Base-by-base conservation (phyloP, 2,113 vertebrate genomes). In the Trachemys scripta region DNA sequence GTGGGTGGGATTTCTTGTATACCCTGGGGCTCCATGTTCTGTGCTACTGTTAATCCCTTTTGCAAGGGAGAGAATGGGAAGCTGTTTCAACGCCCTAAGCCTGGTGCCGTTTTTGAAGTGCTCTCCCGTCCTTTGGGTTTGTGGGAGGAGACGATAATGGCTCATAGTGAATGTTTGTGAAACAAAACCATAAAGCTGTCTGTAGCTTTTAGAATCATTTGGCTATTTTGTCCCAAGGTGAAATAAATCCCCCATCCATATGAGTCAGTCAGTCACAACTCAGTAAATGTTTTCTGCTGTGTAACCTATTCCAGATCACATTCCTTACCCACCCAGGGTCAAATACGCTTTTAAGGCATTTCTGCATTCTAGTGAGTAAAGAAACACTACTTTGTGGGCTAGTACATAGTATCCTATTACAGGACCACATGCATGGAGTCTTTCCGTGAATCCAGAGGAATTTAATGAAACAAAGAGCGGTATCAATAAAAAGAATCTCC, bases 331-430 rank as follows among this genome's bases (percentile, higher is more conserved):
- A 83, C 79, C 85, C 76, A 53, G 72, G 29, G 56, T 87, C 53
- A 96, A 86, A 89, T 78, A 14, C 49, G 57, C 85, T 72, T 96
- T 92, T 84, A 47, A 92, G 78, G 72, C 69, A 20, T 49, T 93
- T 51, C 56, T 92, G 4, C 45, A 29, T 69, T 82, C 84, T 79
- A 53, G 45, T 27, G 45, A 89, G 50, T 65, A 91, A 94, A 51
- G 8, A 53, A 50, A 24, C 0, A 1, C 35, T 76, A 35, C 80
- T 85, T 0, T 25, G 5, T 91, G 31, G 16, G 65, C 56, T 81
- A 90, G 50, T 51, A 94, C 50, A 51, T 96, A 81, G 85, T 45
- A 85, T 89, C 85, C 13, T 72, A 6, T 0, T 16, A 94, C 35
- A 9, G 83, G 45, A 35, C 14, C 59, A 69, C 57, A 8, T 8